Evolutionary conservation across 2,888 invertebrate species (phyloP).

Genomic region (Zygothrica quintamaculata): DNA sequence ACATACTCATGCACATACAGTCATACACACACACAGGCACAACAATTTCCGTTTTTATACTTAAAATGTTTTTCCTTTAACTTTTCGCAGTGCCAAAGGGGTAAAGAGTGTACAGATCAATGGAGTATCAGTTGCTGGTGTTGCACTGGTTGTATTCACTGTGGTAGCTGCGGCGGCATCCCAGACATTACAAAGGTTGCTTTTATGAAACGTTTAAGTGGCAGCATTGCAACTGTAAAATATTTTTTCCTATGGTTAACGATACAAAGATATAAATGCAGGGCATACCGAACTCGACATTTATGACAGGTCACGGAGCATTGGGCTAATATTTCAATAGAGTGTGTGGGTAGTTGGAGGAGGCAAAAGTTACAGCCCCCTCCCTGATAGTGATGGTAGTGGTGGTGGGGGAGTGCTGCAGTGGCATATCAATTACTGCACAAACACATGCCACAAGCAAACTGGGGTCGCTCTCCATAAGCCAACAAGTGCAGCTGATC

Average conservation of each 20-base stretch:
- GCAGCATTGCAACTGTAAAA: constrained; percentile 78
- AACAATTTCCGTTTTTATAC: constrained; percentile 68
- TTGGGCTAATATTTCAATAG: constrained; percentile 74
- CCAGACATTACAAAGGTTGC: constrained; percentile 77
- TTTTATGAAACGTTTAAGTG: constrained; percentile 80
- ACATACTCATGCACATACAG: too few relatives aligned
- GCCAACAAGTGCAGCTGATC: constrained; percentile 80
- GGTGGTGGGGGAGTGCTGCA: constrained; percentile 43
- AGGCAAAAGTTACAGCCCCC: constrained; percentile 38
- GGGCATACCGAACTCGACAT: constrained; percentile 55
- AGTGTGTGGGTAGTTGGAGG: constrained; percentile 60
- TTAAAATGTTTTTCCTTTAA: constrained; percentile 53
- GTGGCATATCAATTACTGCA: constrained; percentile 83
- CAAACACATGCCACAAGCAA: constrained; percentile 77
- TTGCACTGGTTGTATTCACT: constrained; percentile 28
- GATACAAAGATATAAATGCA: constrained; percentile 48
- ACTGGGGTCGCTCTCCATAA: constrained; percentile 3
- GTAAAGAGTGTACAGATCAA: constrained; percentile 4
- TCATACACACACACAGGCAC: constrained; percentile 7
- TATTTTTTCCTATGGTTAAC: constrained; percentile 55
- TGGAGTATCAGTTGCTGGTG: constrained; percentile 10
- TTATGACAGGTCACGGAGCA: constrained; percentile 75
- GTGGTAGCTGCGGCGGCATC: constrained; percentile 36
- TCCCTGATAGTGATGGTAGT: constrained; percentile 1
- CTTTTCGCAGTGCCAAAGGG: constrained; percentile 52